These are phyloP conservation scores for Diarsia brunnea DNA, from an alignment of 2,888 invertebrate genomes.

Conservation along the genomic window DNA sequence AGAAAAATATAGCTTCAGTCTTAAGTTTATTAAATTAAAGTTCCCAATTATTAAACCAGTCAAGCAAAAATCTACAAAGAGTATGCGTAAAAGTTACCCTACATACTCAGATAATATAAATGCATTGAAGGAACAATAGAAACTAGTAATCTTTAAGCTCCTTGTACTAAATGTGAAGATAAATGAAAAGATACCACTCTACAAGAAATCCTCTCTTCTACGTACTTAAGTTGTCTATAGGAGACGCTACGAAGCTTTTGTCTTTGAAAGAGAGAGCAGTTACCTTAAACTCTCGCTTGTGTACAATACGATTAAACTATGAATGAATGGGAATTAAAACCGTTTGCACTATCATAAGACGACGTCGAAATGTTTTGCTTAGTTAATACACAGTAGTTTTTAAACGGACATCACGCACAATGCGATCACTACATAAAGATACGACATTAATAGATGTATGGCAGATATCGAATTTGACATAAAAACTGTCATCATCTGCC, in stretches of 20 bases:
- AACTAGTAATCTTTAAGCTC: neutral
- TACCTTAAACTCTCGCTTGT: neutral
- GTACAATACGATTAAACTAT: neutral
- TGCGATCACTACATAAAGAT: neutral
- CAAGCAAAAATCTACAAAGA: neutral
- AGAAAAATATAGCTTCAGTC: neutral
- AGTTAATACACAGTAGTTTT: neutral
- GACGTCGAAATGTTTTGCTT: neutral
- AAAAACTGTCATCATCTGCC: too few relatives aligned
- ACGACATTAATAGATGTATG: neutral
- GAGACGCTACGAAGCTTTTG: constrained; percentile 2
- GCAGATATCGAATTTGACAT: neutral
- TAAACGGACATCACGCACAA: neutral
- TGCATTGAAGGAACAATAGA: neutral
- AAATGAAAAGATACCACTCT: neutral
- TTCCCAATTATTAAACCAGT: too few relatives aligned
- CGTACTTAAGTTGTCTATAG: neutral
- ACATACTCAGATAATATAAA: neutral
- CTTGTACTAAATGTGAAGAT: neutral
- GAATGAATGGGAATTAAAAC: neutral
- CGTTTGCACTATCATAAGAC: neutral
- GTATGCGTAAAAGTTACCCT: neutral
- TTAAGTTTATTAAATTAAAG: neutral
- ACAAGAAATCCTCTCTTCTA: constrained; percentile 5
- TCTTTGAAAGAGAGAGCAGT: neutral